These are phyloP conservation scores for Elaphurus davidianus DNA, from an alignment of 2,113 vertebrate genomes.

Conservation along the genomic window DNA sequence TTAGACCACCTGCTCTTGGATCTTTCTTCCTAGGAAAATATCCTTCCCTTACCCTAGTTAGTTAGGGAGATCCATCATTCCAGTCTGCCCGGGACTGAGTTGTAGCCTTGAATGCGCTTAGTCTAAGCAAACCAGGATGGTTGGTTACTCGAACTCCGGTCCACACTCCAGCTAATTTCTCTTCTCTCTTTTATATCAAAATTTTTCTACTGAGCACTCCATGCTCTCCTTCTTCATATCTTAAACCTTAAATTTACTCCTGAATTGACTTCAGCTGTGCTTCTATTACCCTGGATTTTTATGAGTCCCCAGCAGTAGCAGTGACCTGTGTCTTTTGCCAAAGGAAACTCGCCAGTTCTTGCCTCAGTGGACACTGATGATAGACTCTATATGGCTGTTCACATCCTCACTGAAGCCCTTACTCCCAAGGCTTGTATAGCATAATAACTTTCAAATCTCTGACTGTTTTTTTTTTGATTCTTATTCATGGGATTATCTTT, in stretches of 20 bases:
- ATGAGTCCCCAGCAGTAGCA: too few relatives aligned
- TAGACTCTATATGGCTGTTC: background rate
- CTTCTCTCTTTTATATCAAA: background rate
- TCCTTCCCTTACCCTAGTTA: background rate
- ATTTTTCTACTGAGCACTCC: background rate
- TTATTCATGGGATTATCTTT: background rate
- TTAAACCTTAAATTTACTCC: background rate
- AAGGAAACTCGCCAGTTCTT: background rate
- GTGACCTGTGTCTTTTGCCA: background rate
- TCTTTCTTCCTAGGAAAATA: background rate
- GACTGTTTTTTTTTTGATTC: background rate
- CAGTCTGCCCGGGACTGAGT: background rate
- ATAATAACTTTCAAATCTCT: background rate
- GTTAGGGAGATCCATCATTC: background rate
- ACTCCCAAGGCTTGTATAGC: background rate
- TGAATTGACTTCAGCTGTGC: background rate
- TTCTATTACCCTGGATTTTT: background rate
- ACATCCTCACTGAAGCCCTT: background rate
- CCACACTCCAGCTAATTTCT: background rate
- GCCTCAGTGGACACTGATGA: background rate
- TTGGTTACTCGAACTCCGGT: background rate
- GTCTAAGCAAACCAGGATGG: background rate
- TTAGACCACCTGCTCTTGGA: background rate
- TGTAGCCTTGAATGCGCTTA: background rate
- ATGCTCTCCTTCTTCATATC: background rate